phyloP scores from a whole-genome alignment of 2,888 invertebrate species.

The Amblyjoppa proteus region DNA sequence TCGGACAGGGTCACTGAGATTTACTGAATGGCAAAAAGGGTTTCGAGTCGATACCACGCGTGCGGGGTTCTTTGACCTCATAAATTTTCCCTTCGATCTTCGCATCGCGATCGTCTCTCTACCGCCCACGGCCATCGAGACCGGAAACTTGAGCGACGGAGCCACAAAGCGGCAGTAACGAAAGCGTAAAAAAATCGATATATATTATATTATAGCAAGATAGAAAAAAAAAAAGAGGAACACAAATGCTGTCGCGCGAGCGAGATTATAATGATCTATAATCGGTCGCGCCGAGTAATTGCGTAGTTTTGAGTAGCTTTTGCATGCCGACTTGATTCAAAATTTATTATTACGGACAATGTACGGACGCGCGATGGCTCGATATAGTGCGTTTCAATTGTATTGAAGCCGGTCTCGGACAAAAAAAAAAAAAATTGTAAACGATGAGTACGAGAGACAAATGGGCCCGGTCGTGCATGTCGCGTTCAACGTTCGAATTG shows the following conservation, averaged over 20 bases:
- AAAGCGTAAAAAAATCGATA: conserved; percentile 59
- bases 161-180: conserved; percentile 12
- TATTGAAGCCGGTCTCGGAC: conserved; percentile 1
- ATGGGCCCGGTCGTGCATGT: background rate
- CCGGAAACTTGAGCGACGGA: conserved; percentile 22
- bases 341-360: conserved; percentile 68
- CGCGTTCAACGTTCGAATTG: conserved; percentile 14
- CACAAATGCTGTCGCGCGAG: conserved; percentile 34
- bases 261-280: conserved; percentile 38
- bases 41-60: conserved; percentile 38
- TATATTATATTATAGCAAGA: conserved; percentile 4
- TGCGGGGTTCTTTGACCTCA: conserved; percentile 48
- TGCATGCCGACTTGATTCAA: conserved; percentile 76
- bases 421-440: conserved; percentile 17
- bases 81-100: conserved; percentile 18
- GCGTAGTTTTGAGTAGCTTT: conserved; percentile 76
- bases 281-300: conserved; percentile 71
- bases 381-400: background rate
- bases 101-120: conserved; percentile 7
- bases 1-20: conserved; percentile 69
- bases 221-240: conserved; percentile 7
- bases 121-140: background rate
- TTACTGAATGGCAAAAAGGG: background rate
- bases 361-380: conserved; percentile 54
- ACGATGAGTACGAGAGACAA: conserved; percentile 13